Evolutionary conservation across 1,140 invertebrate genomes (phyloP).

Genomic region (Zaprionus capensis): DNA sequence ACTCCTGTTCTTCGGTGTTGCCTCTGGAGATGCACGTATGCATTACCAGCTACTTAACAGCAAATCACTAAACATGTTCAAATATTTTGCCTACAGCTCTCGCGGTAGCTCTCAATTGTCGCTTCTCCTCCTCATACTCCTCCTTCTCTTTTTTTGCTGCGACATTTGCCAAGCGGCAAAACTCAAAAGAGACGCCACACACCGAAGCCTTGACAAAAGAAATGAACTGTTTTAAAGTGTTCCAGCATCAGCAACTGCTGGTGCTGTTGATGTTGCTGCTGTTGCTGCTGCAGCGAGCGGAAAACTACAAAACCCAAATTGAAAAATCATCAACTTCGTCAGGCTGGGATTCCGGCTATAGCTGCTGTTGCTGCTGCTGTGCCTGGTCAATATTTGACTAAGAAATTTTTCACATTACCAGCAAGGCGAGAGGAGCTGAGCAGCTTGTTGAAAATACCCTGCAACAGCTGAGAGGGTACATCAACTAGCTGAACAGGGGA

Average conservation of each 20-base stretch:
- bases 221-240: conserved; percentile 82
- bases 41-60: conserved; percentile 80
- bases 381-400: conserved; percentile 78
- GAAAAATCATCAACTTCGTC: conserved; percentile 81
- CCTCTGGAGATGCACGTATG: conserved; percentile 22
- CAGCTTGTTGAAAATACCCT: conserved; percentile 49
- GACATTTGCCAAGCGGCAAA: conserved; percentile 76
- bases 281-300: conserved; percentile 50
- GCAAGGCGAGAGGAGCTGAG: conserved; percentile 56
- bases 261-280: conserved; percentile 12
- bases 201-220: conserved; percentile 76
- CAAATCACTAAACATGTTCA: conserved; percentile 82
- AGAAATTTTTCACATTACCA: conserved; percentile 82
- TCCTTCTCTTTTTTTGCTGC: conserved; percentile 41
- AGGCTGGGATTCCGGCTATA: conserved; percentile 44
- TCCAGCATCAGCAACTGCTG: conserved; percentile 43
- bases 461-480: neutral
- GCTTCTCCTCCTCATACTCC: neutral
- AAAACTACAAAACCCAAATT: conserved; percentile 83
- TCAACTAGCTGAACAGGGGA: neutral
- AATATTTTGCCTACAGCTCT: conserved; percentile 71
- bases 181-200: conserved; percentile 55
- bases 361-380: conserved; percentile 47
- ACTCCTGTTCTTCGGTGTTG: neutral
- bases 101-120: conserved; percentile 53